Percentiles rank a stretch among this genome's conserved stretches.
These are phyloP conservation scores for Dinocampus coccinellae DNA, from an alignment of 2,888 invertebrate species.

Conservation along the genomic window DNA sequence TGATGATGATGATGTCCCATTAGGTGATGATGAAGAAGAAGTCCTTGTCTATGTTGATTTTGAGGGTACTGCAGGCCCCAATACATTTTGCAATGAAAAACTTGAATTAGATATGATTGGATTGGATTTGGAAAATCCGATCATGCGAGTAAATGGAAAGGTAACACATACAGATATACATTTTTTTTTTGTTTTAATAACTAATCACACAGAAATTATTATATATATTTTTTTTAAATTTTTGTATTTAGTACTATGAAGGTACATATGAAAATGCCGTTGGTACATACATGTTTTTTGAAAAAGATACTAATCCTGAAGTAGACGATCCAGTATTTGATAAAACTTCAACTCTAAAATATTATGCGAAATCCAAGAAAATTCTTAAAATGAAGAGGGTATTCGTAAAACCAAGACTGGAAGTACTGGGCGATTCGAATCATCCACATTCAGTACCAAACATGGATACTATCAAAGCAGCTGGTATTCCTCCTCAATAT, in stretches of 20 bases:
- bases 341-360: slow-evolving; percentile 74
- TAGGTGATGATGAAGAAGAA: slow-evolving; percentile 73
- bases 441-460: slow-evolving; percentile 57
- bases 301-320: slow-evolving; percentile 72
- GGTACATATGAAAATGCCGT: slow-evolving; percentile 78
- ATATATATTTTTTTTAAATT: neutral
- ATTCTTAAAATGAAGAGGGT: slow-evolving; percentile 77
- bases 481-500: slow-evolving; percentile 60
- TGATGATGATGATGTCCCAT: slow-evolving; percentile 49
- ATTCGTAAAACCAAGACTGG: slow-evolving; percentile 71
- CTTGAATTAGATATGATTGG: slow-evolving; percentile 75
- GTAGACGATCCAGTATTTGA: slow-evolving; percentile 69
- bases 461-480: slow-evolving; percentile 53
- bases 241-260: slow-evolving; percentile 66
- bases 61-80: slow-evolving; percentile 69
- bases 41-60: slow-evolving; percentile 75
- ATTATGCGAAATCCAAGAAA: slow-evolving; percentile 77
- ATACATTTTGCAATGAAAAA: slow-evolving; percentile 71
- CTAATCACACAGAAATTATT: neutral
- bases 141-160: slow-evolving; percentile 78
- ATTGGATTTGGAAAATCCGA: slow-evolving; percentile 74
- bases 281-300: slow-evolving; percentile 83
- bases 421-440: slow-evolving; percentile 62
- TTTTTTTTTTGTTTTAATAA: slow-evolving; percentile 11
- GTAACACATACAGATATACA: slow-evolving; percentile 63